These are phyloP conservation scores for Drosophila malerkotliana DNA, from an alignment of 1,140 invertebrate species.

Conservation along the genomic window DNA sequence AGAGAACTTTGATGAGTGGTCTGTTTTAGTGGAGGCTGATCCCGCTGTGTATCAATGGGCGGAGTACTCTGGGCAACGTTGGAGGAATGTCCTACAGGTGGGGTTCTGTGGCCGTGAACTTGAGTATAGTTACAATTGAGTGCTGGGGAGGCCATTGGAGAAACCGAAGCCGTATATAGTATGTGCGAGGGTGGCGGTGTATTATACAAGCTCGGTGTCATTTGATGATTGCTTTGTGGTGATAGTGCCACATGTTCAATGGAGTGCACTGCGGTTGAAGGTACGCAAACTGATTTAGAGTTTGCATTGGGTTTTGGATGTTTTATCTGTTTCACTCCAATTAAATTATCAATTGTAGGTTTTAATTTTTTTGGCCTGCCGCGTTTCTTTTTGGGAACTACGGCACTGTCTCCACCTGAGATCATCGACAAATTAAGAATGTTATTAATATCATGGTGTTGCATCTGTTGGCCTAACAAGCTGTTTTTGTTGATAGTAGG, in stretches of 20 bases:
- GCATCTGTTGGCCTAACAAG: slow-evolving; percentile 32
- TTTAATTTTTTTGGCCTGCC: slow-evolving; percentile 93
- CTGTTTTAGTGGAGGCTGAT: slow-evolving; percentile 24
- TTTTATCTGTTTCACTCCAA: slow-evolving; percentile 23
- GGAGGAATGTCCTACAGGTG: slow-evolving; percentile 33
- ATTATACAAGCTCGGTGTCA: slow-evolving; percentile 61
- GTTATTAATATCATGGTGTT: slow-evolving; percentile 67
- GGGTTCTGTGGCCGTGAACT: slow-evolving; percentile 45
- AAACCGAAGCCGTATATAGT: slow-evolving; percentile 64
- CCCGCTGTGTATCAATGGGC: slow-evolving; percentile 31
- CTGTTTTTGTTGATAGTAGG: slow-evolving; percentile 40
- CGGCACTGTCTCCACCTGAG: slow-evolving; percentile 4
- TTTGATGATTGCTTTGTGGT: slow-evolving; percentile 65
- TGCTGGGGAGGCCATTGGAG: slow-evolving; percentile 74
- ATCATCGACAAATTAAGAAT: slow-evolving; percentile 76
- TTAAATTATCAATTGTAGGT: slow-evolving; percentile 81
- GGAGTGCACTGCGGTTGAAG: slow-evolving; percentile 26
- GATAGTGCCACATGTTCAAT: slow-evolving; percentile 60
- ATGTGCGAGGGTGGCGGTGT: slow-evolving; percentile 69
- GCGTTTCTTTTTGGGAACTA: slow-evolving; percentile 87
- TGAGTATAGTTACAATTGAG: slow-evolving; percentile 68
- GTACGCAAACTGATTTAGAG: slow-evolving; percentile 9
- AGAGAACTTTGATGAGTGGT: slow-evolving; percentile 5
- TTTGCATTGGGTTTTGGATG: slow-evolving; percentile 23
- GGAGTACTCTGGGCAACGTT: slow-evolving; percentile 20